Evolutionary conservation across 2,113 vertebrate genomes (phyloP), one percentile per base, ranked within the genome.

Genomic region (Redunca redunca): DNA sequence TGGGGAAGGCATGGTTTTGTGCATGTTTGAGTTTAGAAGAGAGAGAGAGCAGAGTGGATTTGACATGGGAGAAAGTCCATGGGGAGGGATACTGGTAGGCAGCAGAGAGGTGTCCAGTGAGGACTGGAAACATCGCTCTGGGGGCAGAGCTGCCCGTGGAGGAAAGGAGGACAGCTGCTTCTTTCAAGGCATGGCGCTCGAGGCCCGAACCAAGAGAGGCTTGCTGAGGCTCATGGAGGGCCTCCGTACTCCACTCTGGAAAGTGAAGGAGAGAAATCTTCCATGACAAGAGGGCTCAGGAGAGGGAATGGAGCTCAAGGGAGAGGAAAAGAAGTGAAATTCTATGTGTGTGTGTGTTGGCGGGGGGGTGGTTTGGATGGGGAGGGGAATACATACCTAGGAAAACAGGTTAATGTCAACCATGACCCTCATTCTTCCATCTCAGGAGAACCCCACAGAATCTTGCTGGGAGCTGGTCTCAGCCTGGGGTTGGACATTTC

Each of bases 341-440:
- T 12, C 40, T 81, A 16, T 16, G 60, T 21, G 1, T 6, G 23
- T 55, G 3, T 8, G 48, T 48, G 3, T 1, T 43, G 2, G 4
- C 12, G 2, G 13, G 4, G 2, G 7, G 4, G 17, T 36, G 33
- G 19, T 48, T 48, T 15, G 77, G 50, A 6, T 43, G 23, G 6
- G 1, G 14, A 19, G 25, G 33, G 64, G 53, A 50, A 21, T 52
- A 81, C 30, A 1, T 82, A 82, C 48, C 80, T 23, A 82, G 30
- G 30, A 53, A 50, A 50, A 81, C 28, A 81, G 33, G 64, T 36
- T 23, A 36, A 36, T 23, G 36, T n/a, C 50, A 83, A 55, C 52
- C 52, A 25, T 36, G 52, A 50, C 28, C 46, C 28, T 81, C 26
- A 33, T 33, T 3, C 28, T 81, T 50, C 78, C 46, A 52, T 30